Evolutionary conservation across 2,113 vertebrate genomes (phyloP).

Genomic region (Otis tarda): DNA sequence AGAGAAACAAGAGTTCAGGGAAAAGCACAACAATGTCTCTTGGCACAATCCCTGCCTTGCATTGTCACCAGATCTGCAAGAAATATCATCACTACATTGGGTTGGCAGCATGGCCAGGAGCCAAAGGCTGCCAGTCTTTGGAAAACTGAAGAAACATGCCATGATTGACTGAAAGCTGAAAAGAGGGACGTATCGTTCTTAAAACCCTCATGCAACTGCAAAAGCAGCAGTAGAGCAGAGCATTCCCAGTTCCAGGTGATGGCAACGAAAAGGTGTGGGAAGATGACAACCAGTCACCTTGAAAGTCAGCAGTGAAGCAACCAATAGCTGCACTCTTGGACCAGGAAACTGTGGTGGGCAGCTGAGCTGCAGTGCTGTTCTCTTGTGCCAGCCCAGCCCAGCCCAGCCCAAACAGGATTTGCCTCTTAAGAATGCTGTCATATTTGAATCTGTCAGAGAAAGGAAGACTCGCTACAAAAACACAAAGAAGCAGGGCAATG

Average conservation of each 20-base stretch:
- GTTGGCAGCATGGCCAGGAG: rapidly evolving
- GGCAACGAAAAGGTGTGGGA: background rate
- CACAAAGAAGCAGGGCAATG: background rate
- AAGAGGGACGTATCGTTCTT: background rate
- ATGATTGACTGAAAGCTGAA: background rate
- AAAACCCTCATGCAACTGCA: background rate
- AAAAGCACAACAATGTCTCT: background rate
- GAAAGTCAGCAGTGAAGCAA: background rate
- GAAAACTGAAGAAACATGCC: rapidly evolving
- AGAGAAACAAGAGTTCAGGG: background rate
- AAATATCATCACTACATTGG: background rate
- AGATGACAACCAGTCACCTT: background rate
- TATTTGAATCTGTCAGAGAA: background rate
- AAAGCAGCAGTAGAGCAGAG: background rate
- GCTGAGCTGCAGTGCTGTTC: background rate
- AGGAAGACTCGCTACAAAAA: background rate
- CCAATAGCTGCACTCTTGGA: background rate
- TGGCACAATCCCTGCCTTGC: background rate
- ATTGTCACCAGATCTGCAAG: rapidly evolving
- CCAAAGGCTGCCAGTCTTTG: rapidly evolving
- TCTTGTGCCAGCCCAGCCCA: background rate
- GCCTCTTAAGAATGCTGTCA: rapidly evolving
- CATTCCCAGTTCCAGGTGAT: background rate
- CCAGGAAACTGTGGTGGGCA: background rate
- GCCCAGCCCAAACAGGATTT: background rate